Conservation (phyloP, 2,888 invertebrate genomes). For the Taenaris catops region DNA sequence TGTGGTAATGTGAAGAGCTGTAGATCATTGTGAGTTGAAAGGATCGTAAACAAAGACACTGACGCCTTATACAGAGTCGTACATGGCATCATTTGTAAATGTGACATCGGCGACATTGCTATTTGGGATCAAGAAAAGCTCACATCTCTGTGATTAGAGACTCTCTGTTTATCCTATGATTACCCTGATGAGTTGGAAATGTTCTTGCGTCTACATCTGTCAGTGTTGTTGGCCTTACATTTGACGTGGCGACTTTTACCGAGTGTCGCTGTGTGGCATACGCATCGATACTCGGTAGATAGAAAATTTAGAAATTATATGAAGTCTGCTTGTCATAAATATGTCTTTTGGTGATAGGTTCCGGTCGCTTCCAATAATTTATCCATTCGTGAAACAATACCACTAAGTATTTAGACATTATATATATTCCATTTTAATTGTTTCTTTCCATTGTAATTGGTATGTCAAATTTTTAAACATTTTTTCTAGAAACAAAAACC, state of each 20-base stretch:
- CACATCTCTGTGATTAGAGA: slow-evolving; percentile 17
- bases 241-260: not conserved
- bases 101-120: slow-evolving; percentile 30
- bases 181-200: slow-evolving; percentile 14
- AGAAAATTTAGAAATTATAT: too few species aligned
- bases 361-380: too few species aligned
- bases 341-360: too few species aligned
- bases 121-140: slow-evolving; percentile 10
- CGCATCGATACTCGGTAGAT: too few species aligned
- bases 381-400: too few species aligned
- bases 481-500: too few species aligned
- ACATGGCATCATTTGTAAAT: slow-evolving; percentile 25
- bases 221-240: not conserved
- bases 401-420: too few species aligned
- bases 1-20: slow-evolving; percentile 39
- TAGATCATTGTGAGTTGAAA: slow-evolving; percentile 42
- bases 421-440: too few species aligned
- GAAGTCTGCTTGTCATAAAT: too few species aligned
- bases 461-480: too few species aligned
- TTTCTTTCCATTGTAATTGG: too few species aligned
- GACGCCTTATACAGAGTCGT: slow-evolving; percentile 26
- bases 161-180: slow-evolving; percentile 15
- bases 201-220: slow-evolving; percentile 1
- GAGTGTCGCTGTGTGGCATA: too few species aligned
- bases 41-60: slow-evolving; percentile 49